phyloP scores from a whole-genome alignment of 2,888 invertebrate species.

The Acanthococcus lagerstroemiae region DNA sequence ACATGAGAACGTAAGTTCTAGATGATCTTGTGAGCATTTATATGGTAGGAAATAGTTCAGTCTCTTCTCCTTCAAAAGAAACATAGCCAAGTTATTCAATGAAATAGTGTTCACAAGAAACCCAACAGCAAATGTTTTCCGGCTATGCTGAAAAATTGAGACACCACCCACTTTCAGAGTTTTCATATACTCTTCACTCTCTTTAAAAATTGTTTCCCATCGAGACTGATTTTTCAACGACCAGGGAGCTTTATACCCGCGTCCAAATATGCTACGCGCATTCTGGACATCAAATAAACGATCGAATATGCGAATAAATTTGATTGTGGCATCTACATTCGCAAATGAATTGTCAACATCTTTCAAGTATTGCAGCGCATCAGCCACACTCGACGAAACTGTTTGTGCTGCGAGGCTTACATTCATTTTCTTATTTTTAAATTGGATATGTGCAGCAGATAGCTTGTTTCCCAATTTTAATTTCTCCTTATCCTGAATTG shows the following conservation, averaged over 20 bases:
- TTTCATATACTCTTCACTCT: not conserved
- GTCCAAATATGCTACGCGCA: slow-evolving; percentile 35
- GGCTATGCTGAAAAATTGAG: not conserved
- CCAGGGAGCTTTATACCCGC: slow-evolving; percentile 35
- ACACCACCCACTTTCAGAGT: not conserved
- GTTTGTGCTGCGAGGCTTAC: slow-evolving; percentile 36
- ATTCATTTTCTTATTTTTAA: slow-evolving; percentile 28
- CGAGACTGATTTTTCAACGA: not conserved
- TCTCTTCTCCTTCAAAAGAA: slow-evolving; percentile 23
- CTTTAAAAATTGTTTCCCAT: too few relatives aligned
- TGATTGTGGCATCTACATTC: slow-evolving; percentile 34
- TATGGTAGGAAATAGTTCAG: not conserved
- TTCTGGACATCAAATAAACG: slow-evolving; percentile 33
- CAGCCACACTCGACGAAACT: slow-evolving; percentile 37
- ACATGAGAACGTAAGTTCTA: slow-evolving; percentile 20
- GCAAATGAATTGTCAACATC: slow-evolving; percentile 26
- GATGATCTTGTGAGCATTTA: slow-evolving; percentile 21
- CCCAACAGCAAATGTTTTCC: slow-evolving; percentile 35
- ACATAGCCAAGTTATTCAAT: slow-evolving; percentile 29
- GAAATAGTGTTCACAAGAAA: slow-evolving; percentile 33
- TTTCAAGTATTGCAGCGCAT: slow-evolving; percentile 33
- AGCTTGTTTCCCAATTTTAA: slow-evolving; percentile 23
- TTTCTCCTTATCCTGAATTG: slow-evolving; percentile 11
- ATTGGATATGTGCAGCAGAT: slow-evolving; percentile 16
- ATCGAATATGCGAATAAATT: slow-evolving; percentile 36